phyloP scores from a whole-genome alignment of 2,797 vertebrate genomes.

The Notolepis coatsorum region DNA sequence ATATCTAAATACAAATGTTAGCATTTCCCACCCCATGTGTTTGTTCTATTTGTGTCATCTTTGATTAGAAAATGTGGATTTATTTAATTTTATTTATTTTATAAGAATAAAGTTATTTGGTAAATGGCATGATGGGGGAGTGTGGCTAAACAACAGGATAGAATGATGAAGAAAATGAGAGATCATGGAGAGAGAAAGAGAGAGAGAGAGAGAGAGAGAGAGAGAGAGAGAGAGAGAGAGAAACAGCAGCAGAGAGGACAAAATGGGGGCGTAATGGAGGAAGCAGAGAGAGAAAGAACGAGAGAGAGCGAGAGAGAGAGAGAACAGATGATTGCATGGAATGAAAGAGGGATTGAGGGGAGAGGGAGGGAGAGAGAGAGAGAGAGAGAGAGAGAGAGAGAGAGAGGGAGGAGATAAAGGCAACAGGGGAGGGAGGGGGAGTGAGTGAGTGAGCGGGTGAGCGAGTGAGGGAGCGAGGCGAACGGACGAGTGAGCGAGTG shows the following conservation, averaged over 20 bases:
- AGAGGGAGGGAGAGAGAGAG: conserved; percentile 26
- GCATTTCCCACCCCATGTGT: background rate
- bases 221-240: conserved; percentile 44
- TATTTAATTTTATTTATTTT: background rate
- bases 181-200: conserved; percentile 69
- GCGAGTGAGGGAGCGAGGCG: conserved; percentile 27
- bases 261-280: conserved; percentile 77
- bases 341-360: too few species aligned
- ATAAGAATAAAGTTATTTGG: conserved; percentile 68
- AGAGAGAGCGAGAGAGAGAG: background rate
- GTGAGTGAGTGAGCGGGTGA: conserved; percentile 13
- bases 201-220: background rate
- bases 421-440: conserved; percentile 17
- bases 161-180: conserved; percentile 48
- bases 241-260: conserved; percentile 70
- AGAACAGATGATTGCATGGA: too few species aligned
- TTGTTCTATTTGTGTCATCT: conserved; percentile 12
- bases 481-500: conserved; percentile 79
- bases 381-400: conserved; percentile 43
- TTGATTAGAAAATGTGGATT: conserved; percentile 1
- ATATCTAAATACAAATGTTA: background rate
- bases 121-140: conserved; percentile 54
- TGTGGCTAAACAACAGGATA: conserved; percentile 67
- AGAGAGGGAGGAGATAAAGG: conserved; percentile 51
- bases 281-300: conserved; percentile 49